Base-by-base conservation (phyloP, 2,888 invertebrate species). In the Lepidocyrtoides sp. region DNA sequence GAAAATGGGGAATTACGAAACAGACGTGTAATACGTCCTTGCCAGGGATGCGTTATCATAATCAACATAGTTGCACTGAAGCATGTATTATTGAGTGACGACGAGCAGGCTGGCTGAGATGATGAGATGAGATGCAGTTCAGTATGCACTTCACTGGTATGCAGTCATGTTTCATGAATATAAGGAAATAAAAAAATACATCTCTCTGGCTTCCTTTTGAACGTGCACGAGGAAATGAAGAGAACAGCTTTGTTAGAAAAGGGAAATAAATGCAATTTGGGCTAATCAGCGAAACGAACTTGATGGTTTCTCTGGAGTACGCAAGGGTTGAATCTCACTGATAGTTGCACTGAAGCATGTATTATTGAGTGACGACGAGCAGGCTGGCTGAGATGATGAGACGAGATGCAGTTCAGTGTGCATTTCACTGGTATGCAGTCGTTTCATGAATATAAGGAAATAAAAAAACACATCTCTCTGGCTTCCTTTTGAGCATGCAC, bases 221-320 rank as follows among this genome's bases (percentile, higher is more conserved):
- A 7, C 3, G 20, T 8, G n/a, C 17, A 26, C 10, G 54, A 41
- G 72, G 83, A 89, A 83, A 83, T 83, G 89, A 72, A 54, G n/a
- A n/a, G 48, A 89, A 83, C 29, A 75, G 72, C 14, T 41, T n/a
- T n/a, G n/a, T n/a, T 54, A 23, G 88, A 88, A 41, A 20, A 41
- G 72, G 77, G 81, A 82, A 60, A 60, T 14, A 82, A 83, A 89
- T 83, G 82, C 23, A 83, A 89, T 89, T 89, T 89, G 82, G 23
- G 60, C 75, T 89, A 89, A 89, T 89, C 89, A 89, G 83, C 60
- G 89, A 89, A 75, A 89, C 89, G 48, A 82, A 89, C 72, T 82
- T 89, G 87, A 29, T 87, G 79, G 79, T 66, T 66, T 87, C 63
- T 66, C 79, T 63, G 23, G 63, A 63, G 66, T 79, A 23, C 44